Percentiles rank a stretch among this genome's conserved stretches.
Conservation (phyloP, 2,113 vertebrate genomes). For the Nibea coibor region DNA sequence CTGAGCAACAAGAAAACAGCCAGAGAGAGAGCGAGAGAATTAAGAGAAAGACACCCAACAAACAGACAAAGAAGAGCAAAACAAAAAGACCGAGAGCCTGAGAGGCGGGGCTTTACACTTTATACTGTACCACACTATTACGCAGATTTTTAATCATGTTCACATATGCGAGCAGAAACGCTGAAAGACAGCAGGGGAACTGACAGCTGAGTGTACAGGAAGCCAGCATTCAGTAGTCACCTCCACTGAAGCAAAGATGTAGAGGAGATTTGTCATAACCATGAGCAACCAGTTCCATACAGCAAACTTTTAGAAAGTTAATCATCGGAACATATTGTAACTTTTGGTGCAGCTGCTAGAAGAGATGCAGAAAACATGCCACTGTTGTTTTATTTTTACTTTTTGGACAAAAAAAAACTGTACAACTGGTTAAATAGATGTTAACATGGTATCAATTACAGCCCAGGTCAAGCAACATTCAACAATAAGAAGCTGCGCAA, state of each 20-base stretch:
- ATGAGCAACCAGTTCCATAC: background rate
- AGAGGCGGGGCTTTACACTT: background rate
- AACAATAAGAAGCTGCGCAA: slow-evolving; percentile 24
- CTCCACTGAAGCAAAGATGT: background rate
- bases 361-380: background rate
- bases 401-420: background rate
- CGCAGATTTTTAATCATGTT: slow-evolving; percentile 25
- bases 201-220: background rate
- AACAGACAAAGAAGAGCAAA: slow-evolving; percentile 29
- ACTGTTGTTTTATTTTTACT: slow-evolving; percentile 1
- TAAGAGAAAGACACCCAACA: slow-evolving; percentile 20
- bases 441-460: slow-evolving; percentile 14
- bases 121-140: background rate
- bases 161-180: background rate
- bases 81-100: slow-evolving; percentile 12
- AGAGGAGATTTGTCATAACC: background rate
- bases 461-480: background rate
- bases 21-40: slow-evolving; percentile 16
- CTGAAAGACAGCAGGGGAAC: background rate
- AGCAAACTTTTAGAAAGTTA: background rate
- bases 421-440: background rate
- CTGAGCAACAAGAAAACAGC: slow-evolving; percentile 56
- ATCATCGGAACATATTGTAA: background rate
- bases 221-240: background rate
- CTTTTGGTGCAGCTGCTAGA: background rate